Percentiles rank a stretch among this genome's conserved stretches.
These are phyloP conservation scores for Lagodon rhomboides DNA, from an alignment of 2,797 vertebrate species.

Conservation along the genomic window DNA sequence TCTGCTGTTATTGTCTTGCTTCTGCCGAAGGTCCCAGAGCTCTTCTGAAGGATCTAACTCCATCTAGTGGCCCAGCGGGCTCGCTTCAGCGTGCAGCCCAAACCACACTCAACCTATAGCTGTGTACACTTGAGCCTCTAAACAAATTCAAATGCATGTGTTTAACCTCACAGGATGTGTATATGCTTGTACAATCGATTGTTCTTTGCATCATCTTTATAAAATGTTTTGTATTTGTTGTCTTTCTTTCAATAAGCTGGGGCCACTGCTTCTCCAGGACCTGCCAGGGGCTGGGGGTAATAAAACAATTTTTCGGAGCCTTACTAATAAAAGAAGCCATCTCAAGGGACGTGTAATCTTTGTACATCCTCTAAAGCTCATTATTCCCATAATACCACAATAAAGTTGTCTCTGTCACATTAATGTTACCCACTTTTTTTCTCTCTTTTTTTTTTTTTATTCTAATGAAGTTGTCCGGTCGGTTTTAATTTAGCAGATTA, in stretches of 20 bases:
- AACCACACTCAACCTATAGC: constrained; percentile 31
- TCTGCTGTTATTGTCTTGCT: constrained; percentile 72
- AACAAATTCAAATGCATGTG: constrained; percentile 19
- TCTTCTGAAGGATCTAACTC: constrained; percentile 88
- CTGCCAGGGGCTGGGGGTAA: constrained; percentile 64
- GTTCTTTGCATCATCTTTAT: constrained; percentile 10
- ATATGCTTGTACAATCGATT: neutral
- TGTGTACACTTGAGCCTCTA: constrained; percentile 23
- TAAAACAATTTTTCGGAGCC: constrained; percentile 75
- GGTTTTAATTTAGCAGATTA: constrained; percentile 88
- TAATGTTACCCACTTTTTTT: constrained; percentile 82
- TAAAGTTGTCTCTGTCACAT: constrained; percentile 89
- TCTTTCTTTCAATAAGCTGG: neutral
- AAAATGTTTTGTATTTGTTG: neutral
- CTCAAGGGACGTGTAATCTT: constrained; percentile 85
- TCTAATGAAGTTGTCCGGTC: constrained; percentile 84
- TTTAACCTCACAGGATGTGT: neutral
- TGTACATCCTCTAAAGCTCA: constrained; percentile 85
- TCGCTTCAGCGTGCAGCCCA: constrained; percentile 70
- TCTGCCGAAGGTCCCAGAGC: constrained; percentile 64
- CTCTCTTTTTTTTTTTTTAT: constrained; percentile 75
- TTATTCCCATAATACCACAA: constrained; percentile 86
- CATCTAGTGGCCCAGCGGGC: constrained; percentile 86
- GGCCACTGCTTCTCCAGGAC: constrained; percentile 32
- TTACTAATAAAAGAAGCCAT: constrained; percentile 82